Percentiles rank a stretch among this genome's conserved stretches.
Evolutionary conservation across 2,113 vertebrate genomes (phyloP).

Genomic region (Sebastes schlegelii): DNA sequence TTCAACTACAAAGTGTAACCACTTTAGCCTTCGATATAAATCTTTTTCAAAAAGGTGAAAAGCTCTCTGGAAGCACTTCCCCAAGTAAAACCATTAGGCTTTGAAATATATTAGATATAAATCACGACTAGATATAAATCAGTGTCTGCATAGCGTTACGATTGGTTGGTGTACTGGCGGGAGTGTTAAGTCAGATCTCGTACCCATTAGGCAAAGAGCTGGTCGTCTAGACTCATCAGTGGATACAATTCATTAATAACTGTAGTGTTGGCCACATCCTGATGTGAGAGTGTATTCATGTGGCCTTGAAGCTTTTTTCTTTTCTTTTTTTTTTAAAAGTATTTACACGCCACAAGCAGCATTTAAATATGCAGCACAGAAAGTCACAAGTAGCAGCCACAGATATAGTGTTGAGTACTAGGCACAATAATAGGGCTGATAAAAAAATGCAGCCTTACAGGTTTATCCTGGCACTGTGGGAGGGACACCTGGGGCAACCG

Average conservation of each 20-base stretch:
- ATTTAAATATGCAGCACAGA: slow-evolving; percentile 71
- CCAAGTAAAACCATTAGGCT: slow-evolving; percentile 37
- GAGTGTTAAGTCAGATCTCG: slow-evolving; percentile 32
- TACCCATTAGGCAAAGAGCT: slow-evolving; percentile 31
- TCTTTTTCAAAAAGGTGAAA: slow-evolving; percentile 45
- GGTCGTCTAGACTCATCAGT: slow-evolving; percentile 39
- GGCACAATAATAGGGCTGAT: slow-evolving; percentile 71
- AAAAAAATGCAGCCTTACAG: slow-evolving; percentile 70
- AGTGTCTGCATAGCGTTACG: slow-evolving; percentile 76
- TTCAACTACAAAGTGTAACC: neutral
- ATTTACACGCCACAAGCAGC: slow-evolving; percentile 69
- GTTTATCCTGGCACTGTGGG: slow-evolving; percentile 70
- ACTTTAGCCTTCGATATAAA: slow-evolving; percentile 39
- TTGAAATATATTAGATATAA: slow-evolving; percentile 55
- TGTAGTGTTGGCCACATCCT: slow-evolving; percentile 27
- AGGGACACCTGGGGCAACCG: slow-evolving; percentile 15
- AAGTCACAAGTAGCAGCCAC: slow-evolving; percentile 72
- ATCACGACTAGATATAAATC: slow-evolving; percentile 52
- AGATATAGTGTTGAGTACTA: slow-evolving; percentile 66
- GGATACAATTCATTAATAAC: slow-evolving; percentile 35
- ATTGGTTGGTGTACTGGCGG: slow-evolving; percentile 48
- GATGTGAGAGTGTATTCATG: slow-evolving; percentile 32
- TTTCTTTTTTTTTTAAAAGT: neutral
- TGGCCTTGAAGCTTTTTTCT: slow-evolving; percentile 26
- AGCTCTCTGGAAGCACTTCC: slow-evolving; percentile 32